These are phyloP conservation scores for Achatina immaculata DNA, from an alignment of 1,140 invertebrate species.

Conservation along the genomic window DNA sequence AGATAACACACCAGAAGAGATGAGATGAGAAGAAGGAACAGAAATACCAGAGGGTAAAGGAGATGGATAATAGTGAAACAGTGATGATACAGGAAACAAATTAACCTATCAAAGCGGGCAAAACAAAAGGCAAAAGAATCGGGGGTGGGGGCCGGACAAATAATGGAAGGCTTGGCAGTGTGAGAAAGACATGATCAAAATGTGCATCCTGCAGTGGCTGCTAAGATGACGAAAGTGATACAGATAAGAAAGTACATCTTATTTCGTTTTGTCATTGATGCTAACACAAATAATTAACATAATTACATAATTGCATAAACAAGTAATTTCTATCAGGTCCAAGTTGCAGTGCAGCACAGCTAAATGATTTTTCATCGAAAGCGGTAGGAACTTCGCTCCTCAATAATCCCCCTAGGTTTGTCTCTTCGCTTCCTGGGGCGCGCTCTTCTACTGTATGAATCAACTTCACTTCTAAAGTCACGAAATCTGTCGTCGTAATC, in stretches of 20 bases:
- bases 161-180: not conserved
- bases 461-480: not conserved
- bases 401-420: conserved; percentile 2
- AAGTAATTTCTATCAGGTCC: not conserved
- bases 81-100: no score
- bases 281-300: not conserved
- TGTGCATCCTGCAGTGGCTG: no score
- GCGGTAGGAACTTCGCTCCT: not conserved
- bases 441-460: not conserved
- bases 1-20: not conserved
- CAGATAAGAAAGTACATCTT: no score
- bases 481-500: not conserved
- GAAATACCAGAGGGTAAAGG: not conserved
- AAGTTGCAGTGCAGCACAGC: not conserved
- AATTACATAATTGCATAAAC: not conserved
- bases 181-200: no score
- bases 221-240: conserved; percentile 16
- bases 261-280: no score
- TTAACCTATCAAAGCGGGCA: no score
- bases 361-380: not conserved
- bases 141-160: not conserved
- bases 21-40: not conserved
- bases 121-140: not conserved
- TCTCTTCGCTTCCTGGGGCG: not conserved
- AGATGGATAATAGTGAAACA: no score